Evolutionary conservation across 2,888 invertebrate genomes (phyloP).

Genomic region (Oscheius myriophilus): DNA sequence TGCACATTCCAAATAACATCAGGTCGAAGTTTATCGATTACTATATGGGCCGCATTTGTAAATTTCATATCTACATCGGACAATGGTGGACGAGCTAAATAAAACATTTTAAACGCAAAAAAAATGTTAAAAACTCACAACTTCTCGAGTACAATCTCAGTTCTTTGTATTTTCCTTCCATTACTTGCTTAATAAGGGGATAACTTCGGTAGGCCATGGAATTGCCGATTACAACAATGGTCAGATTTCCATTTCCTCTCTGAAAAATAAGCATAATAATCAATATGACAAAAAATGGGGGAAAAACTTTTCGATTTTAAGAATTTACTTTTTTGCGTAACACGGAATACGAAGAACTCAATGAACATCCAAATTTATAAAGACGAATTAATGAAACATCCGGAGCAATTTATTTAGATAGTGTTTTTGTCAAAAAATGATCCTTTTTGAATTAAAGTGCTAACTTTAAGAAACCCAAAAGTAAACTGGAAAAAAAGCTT

Average conservation of each 20-base stretch:
- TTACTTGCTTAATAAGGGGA: constrained; percentile 6
- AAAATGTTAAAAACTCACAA: constrained; percentile 3
- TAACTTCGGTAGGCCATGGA: constrained; percentile 20
- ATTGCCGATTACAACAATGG: constrained; percentile 16
- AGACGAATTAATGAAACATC: too few relatives aligned
- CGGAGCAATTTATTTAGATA: too few relatives aligned
- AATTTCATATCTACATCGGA: neutral
- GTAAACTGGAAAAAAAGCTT: too few relatives aligned
- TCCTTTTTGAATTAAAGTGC: too few relatives aligned
- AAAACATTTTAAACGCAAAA: neutral
- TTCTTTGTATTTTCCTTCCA: constrained; percentile 11
- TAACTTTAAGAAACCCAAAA: too few relatives aligned
- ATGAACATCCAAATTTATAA: too few relatives aligned
- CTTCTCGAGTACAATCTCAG: constrained; percentile 16
- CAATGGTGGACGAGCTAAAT: constrained; percentile 9
- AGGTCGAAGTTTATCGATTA: constrained; percentile 1
- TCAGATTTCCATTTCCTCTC: constrained; percentile 12
- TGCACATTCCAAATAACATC: constrained; percentile 13
- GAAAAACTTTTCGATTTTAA: too few relatives aligned
- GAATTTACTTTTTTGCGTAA: too few relatives aligned
- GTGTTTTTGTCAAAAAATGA: too few relatives aligned
- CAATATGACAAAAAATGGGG: too few relatives aligned
- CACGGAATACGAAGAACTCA: too few relatives aligned
- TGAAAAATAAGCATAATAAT: neutral
- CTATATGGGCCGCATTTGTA: constrained; percentile 2